These are phyloP conservation scores for Sebastes taczanowskii DNA, from an alignment of 2,797 vertebrate species.

Conservation along the genomic window DNA sequence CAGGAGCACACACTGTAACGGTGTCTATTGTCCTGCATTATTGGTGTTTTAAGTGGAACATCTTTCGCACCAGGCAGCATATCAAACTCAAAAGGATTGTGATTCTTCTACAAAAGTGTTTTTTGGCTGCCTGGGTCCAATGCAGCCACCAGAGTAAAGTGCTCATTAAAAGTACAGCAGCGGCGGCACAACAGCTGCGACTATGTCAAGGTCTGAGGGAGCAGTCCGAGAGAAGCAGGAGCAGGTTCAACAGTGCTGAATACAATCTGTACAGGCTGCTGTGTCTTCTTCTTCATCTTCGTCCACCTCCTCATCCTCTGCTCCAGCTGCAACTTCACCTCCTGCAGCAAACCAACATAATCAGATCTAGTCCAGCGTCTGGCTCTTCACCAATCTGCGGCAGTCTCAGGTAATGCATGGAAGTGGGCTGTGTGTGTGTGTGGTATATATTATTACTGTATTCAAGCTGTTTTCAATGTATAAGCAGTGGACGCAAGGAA, in stretches of 20 bases:
- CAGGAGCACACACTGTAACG: not conserved
- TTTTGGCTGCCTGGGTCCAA: conserved; percentile 25
- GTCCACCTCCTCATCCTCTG: conserved; percentile 23
- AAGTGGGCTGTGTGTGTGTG: not conserved
- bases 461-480: not conserved
- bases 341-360: conserved; percentile 32
- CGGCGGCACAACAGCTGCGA: conserved; percentile 24
- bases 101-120: conserved; percentile 2
- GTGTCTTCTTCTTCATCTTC: conserved; percentile 32
- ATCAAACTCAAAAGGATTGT: not conserved
- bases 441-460: not conserved
- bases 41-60: not conserved
- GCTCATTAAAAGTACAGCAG: conserved; percentile 34
- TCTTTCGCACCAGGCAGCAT: not conserved
- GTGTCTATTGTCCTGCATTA: not conserved
- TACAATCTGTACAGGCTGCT: conserved; percentile 10
- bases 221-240: conserved; percentile 22
- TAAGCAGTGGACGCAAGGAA: not conserved
- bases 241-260: conserved; percentile 17
- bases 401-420: conserved; percentile 48
- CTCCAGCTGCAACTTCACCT: conserved; percentile 49
- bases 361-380: conserved; percentile 10
- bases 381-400: conserved; percentile 20
- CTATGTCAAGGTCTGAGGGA: conserved; percentile 48
- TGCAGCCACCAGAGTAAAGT: conserved; percentile 32